Evolutionary conservation across 30 jellyfish, hydroid and myxozoan genomes (phyloP), one percentile per base, ranked within the genome.

Genomic region (Aurelia aurita complex sp. Pacific): DNA sequence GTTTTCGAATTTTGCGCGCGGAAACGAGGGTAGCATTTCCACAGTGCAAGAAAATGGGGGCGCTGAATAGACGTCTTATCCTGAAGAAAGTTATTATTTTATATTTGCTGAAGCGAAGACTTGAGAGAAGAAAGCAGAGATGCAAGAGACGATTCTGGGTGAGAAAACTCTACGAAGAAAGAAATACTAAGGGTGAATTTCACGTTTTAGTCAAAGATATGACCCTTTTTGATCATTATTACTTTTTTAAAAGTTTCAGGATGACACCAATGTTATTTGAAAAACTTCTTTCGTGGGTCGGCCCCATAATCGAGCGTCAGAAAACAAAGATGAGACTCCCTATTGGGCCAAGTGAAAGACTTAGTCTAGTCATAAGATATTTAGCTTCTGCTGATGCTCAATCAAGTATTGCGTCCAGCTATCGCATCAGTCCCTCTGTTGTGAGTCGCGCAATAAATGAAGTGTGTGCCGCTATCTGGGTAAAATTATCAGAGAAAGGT

Each of bases 381-480:
- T 68, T 84, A 29, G 57, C 59, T 60, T 67, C 80, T 84, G 93
- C 89, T 11, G 88, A 84, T 74, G 70, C 88, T 19, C 88, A 57
- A 59, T 46, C 72, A 19, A 35, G 88, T 71, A 84, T 84, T 34
- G 52, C 93, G 19, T 14, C 88, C 73, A 84, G 93, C 81, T 74
- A 67, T 71, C 86, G 81, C 51, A 55, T 87, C 40, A 33, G 87
- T 54, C 96, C 86, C 38, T 40, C 91, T 74, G 85, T 76, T 16
- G 91, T 67, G 40, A 60, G 91, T 70, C 54, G 91, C 35, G 64
- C 84, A 53, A 64, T 87, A 18, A 42, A 67, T 23, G 92, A 87
- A 77, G 82, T 87, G 66, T 77, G 96, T 68, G 90, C 69, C 13
- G 69, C 40, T 43, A 63, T 82, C 51, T 82, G 85, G 86, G 85